A percentile compares a stretch with the other conserved stretches of the same genome.
Conservation (phyloP, 2,113 vertebrate genomes). For the Callopanchax toddi region DNA sequence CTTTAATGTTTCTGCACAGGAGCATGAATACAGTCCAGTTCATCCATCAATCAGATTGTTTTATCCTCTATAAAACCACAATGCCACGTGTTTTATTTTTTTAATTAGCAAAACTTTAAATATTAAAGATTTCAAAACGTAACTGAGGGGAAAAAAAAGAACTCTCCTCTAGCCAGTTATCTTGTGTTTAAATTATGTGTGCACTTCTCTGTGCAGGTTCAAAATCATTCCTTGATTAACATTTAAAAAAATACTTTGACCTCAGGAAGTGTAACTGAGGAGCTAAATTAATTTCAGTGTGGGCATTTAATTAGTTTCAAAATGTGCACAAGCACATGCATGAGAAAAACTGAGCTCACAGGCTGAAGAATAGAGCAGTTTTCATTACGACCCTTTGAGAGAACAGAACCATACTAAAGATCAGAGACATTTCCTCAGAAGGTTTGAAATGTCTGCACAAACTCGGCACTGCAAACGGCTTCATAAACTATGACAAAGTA, state of each 20-base stretch:
- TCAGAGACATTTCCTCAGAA: no score
- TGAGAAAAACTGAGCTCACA: no score
- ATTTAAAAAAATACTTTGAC: neutral
- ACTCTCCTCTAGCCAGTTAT: neutral
- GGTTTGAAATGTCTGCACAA: neutral
- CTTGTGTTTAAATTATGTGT: neutral
- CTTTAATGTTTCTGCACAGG: neutral
- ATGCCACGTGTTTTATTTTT: neutral
- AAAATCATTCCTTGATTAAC: neutral
- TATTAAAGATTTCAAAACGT: neutral
- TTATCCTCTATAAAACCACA: neutral
- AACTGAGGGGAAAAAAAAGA: no score
- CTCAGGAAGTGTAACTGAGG: neutral
- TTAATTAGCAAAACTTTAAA: neutral
- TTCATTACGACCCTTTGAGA: neutral
- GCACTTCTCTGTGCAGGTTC: neutral
- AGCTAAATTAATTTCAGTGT: neutral
- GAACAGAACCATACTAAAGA: no score
- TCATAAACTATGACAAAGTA: no score
- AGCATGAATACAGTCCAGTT: neutral
- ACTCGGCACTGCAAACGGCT: no score
- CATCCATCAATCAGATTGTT: neutral
- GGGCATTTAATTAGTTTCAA: neutral
- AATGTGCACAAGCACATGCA: no score
- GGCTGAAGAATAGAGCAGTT: neutral